Evolutionary conservation across 1,140 invertebrate genomes (phyloP), one percentile per base, ranked within the genome.

Genomic region (Drosophila subpulchrella): DNA sequence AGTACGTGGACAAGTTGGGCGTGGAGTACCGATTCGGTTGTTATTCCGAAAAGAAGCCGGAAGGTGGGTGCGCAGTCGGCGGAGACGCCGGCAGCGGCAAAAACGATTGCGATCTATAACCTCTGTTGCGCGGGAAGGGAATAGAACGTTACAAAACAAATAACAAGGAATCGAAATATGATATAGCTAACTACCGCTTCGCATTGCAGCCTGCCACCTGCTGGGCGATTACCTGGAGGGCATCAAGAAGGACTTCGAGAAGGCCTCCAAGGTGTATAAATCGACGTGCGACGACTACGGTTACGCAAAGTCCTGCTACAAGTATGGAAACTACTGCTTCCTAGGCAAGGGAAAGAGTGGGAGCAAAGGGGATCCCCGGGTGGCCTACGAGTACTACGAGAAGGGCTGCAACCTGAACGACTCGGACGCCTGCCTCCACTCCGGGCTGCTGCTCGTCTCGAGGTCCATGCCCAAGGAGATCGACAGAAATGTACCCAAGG

Each of bases 21-120:
- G 96, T 96, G 12, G 98, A 99, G 92, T 98, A 98, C 90, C 94
- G 96, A 80, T 98, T 97, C 92, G 97, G 97, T 41, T 99, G 98
- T 93, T 97, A 95, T 68, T 94, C 94, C 47, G 96, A 97, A 91
- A 97, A 97, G 85, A 95, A 95, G 75, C 94, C 96, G 12, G 96
- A 97, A 93, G 96, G 96, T 97, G 92, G 92, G 71, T 47, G 6
- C 41, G 58, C 60, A 57, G 57, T 7, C 38, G 34, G 41, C 55
- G 8, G 51, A 17, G 6, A 38, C 38, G 27, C 55, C 47, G 8
- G 34, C 48, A 57, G 58, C 48, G 41, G 7, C 38, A 59, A 58
- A 10, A 62, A 63, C 54, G 27, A 10, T 12, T 30, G 15, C 34
- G 41, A n/a, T 32, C 54, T 81, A 84, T 85, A 88, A 88, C 79